Evolutionary conservation across 2,113 vertebrate genomes (phyloP), one percentile per base, ranked within the genome.

Genomic region (Etia nguti): DNA sequence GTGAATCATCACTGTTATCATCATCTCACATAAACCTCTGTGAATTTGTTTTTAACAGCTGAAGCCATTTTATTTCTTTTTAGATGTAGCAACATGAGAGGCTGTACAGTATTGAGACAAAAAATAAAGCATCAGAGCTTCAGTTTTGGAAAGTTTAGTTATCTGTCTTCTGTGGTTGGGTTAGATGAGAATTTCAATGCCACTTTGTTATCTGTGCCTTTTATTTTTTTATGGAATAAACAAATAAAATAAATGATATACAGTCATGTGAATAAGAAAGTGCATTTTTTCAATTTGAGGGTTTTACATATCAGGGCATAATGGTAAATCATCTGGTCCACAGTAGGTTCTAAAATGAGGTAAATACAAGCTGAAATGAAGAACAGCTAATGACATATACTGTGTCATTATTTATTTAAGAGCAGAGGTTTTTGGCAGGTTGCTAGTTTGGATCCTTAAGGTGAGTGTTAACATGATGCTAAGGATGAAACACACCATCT

Each of bases 141-240:
- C 20, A 55, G 8, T 55, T 54, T 54, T 54, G 20, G 52, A 54
- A n/a, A 54, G 9, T 54, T 75, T 50, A 3, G 26, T 52, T 50
- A 50, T 52, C 43, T 0, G 18, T 52, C 26, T 52, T 34, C 26
- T 77, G 50, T 73, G 68, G 68, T 24, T 46, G 26, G 16, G 18
- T 50, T 75, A 12, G 16, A 20, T 0, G 0, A 50, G 43, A 77
- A 31, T 26, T 26, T 73, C 24, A 0, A 10, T 0, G 15, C 38
- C 68, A 46, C 26, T 77, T 29, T 50, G 2, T 52, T 77, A 31
- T 77, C 52, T 50, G 0, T 77, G 18, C 26, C 10, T 50, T 4
- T 48, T 3, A 7, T 5, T 11, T 68, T 34, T 73, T 73, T 7
- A 29, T 10, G 6, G 6, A 75, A 48, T 29, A 16, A 26, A 18